These are phyloP conservation scores for Cybosia mesomella DNA, from an alignment of 2,888 invertebrate genomes.

Conservation along the genomic window DNA sequence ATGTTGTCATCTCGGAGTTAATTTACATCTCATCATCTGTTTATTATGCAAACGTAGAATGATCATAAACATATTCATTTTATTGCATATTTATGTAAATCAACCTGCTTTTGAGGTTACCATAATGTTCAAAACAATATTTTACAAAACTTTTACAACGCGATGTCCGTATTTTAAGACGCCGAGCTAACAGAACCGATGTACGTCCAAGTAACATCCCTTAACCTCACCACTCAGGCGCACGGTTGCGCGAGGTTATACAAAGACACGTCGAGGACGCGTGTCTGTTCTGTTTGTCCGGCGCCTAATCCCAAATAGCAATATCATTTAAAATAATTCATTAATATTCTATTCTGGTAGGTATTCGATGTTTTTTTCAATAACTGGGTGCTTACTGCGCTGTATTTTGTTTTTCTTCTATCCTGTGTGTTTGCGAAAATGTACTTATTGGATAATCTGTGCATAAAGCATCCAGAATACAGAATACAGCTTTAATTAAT, in stretches of 20 bases:
- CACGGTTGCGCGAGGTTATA: too few species aligned
- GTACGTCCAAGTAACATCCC: too few species aligned
- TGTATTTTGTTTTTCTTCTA: not conserved
- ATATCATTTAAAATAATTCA: too few species aligned
- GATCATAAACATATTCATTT: conserved; percentile 29
- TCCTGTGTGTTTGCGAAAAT: not conserved
- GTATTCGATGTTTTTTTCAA: not conserved
- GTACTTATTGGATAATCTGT: too few species aligned
- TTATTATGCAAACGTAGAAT: conserved; percentile 29
- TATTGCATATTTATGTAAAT: conserved; percentile 37
- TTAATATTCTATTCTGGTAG: too few species aligned
- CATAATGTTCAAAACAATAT: conserved; percentile 18
- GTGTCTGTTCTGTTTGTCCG: too few species aligned
- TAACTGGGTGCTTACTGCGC: not conserved
- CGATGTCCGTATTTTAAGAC: not conserved
- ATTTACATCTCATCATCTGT: conserved; percentile 26
- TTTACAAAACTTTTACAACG: not conserved
- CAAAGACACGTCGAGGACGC: too few species aligned
- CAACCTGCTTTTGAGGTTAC: conserved; percentile 19
- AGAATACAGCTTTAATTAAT: too few species aligned
- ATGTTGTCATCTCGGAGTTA: conserved; percentile 26
- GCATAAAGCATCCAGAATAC: too few species aligned
- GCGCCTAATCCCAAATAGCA: not conserved
- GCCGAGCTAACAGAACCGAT: too few species aligned
- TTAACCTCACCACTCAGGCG: too few species aligned